Conservation (phyloP, 2,888 invertebrate species). For the Temnothorax rugatulus region DNA sequence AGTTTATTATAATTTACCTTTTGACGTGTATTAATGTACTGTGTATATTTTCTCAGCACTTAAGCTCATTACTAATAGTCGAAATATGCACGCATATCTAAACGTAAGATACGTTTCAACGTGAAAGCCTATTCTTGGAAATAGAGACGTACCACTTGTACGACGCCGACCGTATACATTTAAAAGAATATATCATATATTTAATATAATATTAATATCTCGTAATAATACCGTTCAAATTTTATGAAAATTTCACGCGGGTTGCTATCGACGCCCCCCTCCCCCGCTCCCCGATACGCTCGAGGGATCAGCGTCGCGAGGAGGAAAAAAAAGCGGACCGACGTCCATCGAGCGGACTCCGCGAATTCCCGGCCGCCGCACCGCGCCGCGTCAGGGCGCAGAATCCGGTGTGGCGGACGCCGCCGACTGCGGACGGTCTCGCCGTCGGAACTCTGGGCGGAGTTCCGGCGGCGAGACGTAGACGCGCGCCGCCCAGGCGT, state of each 20-base stretch:
- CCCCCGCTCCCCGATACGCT: neutral
- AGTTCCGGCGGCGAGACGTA: slow-evolving; percentile 68
- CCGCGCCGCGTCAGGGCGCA: slow-evolving; percentile 59
- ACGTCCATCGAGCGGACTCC: slow-evolving; percentile 57
- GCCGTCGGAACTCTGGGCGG: slow-evolving; percentile 75
- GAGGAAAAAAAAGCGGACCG: slow-evolving; percentile 25
- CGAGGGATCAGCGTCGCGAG: slow-evolving; percentile 7
- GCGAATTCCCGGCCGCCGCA: slow-evolving; percentile 31
- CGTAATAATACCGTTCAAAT: neutral
- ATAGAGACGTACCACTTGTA: neutral
- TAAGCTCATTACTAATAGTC: neutral
- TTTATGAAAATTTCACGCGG: slow-evolving; percentile 14
- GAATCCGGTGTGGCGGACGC: slow-evolving; percentile 47
- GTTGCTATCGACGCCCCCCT: neutral
- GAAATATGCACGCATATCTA: neutral
- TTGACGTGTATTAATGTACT: neutral
- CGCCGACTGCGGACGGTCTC: slow-evolving; percentile 64
- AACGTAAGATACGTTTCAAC: neutral
- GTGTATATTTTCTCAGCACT: neutral
- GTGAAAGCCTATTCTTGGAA: neutral
- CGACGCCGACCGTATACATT: neutral
- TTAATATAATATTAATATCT: slow-evolving; percentile 1
- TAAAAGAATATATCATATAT: neutral
- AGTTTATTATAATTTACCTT: neutral
- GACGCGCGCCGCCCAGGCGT: slow-evolving; percentile 74